Evolutionary conservation across 2,888 invertebrate species (phyloP).

Genomic region (Nomada ruficornis): DNA sequence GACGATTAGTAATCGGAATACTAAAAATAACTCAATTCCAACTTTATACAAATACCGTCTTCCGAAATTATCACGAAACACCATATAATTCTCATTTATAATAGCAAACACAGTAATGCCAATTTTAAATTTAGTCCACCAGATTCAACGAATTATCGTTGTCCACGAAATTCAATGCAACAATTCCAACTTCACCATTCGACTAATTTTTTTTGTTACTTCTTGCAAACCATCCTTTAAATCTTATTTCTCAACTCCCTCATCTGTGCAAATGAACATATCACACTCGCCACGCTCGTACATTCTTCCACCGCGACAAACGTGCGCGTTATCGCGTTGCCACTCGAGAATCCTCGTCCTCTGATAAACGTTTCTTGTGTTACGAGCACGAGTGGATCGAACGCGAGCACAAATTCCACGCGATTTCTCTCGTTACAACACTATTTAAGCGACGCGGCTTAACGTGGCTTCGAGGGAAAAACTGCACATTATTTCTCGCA

Average conservation of each 20-base stretch:
- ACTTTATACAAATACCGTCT: too few relatives aligned
- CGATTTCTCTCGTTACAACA: slow-evolving; percentile 27
- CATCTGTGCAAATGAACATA: neutral
- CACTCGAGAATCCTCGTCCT: neutral
- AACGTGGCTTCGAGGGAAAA: slow-evolving; percentile 27
- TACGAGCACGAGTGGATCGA: slow-evolving; percentile 3
- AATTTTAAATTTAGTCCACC: too few relatives aligned
- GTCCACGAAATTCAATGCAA: too few relatives aligned
- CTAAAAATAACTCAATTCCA: too few relatives aligned
- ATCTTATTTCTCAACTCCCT: neutral
- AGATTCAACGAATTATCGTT: too few relatives aligned
- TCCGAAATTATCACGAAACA: too few relatives aligned
- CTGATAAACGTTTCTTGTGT: neutral
- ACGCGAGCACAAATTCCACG: slow-evolving; percentile 11
- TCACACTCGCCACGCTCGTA: neutral
- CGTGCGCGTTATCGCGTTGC: neutral
- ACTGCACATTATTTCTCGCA: slow-evolving; percentile 46
- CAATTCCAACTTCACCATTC: too few relatives aligned
- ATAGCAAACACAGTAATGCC: too few relatives aligned
- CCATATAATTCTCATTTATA: too few relatives aligned
- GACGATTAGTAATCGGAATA: too few relatives aligned
- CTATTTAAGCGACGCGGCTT: slow-evolving; percentile 36
- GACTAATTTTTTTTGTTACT: too few relatives aligned
- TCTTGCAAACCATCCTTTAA: too few relatives aligned
- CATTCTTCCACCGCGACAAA: neutral